Base-by-base conservation (phyloP, 2,888 invertebrate genomes). In the Parnassius apollo region DNA sequence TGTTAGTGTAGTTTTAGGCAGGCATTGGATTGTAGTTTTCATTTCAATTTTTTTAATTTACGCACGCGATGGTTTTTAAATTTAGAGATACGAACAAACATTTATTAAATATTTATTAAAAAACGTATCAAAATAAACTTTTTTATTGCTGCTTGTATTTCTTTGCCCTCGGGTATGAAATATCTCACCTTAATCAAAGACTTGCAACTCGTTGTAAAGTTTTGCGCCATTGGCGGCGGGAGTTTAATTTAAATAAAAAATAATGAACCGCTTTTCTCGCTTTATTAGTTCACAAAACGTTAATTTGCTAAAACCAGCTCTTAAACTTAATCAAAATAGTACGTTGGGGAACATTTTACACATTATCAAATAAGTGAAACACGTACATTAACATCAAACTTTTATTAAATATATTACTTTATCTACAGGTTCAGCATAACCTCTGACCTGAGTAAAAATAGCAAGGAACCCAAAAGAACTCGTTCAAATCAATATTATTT, bases 191-290 rank as follows among this genome's bases (percentile, higher is more conserved):
- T 61, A 61, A 61, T 62, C 58, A 54, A 62, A 57, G 42, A 55
- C 56, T 55, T 42, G 52, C 50, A 25, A 45, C 45, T 62, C 48
- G 22, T n/a, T 49, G 49, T 59, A 56, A 58, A 51, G 13, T 62
- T 59, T 18, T 25, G 54, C 61, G 42, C 52, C 52, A 64, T 44
- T 59, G 59, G 64, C 1, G 18, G 65, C 62, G 65, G 65, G 66
- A 64, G 58, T 73, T 69, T 68, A 70, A 74, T 77, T 75, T 71
- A 76, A 76, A 76, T 74, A 74, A 75, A 75, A 75, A 76, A 72
- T 73, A 73, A 77, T 72, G 69, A 69, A 62, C 63, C 52, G 64
- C 66, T 66, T 49, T 49, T 58, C 49, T 42, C 62, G 57, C 58
- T 54, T 58, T 54, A 62, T 62, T 58, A 53, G 57, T 57, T 54